Evolutionary conservation across 2,797 vertebrate genomes (phyloP).

Genomic region (Hozukius guyotensis): DNA sequence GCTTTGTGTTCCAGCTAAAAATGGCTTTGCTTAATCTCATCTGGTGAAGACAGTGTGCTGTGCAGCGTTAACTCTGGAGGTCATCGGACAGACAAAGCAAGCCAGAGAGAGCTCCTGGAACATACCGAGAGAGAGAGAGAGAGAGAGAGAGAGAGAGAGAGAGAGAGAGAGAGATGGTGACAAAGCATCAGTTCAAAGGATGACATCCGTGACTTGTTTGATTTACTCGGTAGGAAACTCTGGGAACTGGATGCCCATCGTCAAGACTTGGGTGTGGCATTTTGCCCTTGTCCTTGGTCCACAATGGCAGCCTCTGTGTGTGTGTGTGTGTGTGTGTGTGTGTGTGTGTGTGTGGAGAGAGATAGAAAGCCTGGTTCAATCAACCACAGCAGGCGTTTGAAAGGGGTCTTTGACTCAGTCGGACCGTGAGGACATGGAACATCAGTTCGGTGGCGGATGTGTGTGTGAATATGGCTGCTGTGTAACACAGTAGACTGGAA

Average conservation of each 20-base stretch:
- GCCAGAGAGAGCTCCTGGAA: neutral
- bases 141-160: neutral
- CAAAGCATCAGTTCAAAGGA: constrained; percentile 8
- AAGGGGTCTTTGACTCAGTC: constrained; percentile 65
- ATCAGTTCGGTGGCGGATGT: constrained; percentile 36
- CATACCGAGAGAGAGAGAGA: neutral
- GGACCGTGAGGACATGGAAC: constrained; percentile 57
- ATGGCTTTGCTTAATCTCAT: constrained; percentile 48
- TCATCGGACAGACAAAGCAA: constrained; percentile 12
- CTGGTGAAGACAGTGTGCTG: constrained; percentile 22
- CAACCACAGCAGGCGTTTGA: constrained; percentile 48
- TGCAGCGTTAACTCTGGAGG: constrained; percentile 24
- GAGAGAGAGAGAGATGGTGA: neutral
- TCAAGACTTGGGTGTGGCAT: constrained; percentile 41
- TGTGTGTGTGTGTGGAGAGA: constrained; percentile 7
- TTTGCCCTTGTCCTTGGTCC: constrained; percentile 37
- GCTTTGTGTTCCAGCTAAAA: constrained; percentile 57
- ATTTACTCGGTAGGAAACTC: constrained; percentile 40
- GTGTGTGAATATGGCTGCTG: constrained; percentile 37
- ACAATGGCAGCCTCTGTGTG: constrained; percentile 62
- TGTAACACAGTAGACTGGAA: constrained; percentile 46
- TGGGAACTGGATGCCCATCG: constrained; percentile 18
- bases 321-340: constrained; percentile 17
- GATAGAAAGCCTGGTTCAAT: constrained; percentile 46
- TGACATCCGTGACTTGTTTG: constrained; percentile 18